These are phyloP conservation scores for Blastomussa wellsi DNA, from an alignment of 92 coral and sea anemone genomes.

Conservation along the genomic window DNA sequence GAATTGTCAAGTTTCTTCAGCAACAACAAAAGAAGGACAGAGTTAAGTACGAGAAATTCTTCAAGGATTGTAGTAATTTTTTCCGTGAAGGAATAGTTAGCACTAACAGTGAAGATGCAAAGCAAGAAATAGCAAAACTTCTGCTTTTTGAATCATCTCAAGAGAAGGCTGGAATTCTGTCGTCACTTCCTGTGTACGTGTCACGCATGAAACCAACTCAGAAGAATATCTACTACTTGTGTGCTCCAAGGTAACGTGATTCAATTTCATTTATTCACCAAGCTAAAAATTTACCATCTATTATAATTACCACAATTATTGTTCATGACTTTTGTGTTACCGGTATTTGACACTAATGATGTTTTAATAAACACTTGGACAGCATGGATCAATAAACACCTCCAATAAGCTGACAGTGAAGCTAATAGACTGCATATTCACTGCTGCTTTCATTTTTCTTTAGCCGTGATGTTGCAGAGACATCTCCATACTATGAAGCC, in stretches of 20 bases:
- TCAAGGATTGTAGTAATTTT: conserved; percentile 84
- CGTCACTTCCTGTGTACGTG: conserved; percentile 74
- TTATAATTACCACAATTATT: too few relatives aligned
- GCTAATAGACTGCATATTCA: background rate
- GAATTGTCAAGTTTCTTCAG: conserved; percentile 85
- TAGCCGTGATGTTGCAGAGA: conserved; percentile 95
- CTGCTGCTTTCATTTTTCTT: conserved; percentile 3
- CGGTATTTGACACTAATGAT: background rate
- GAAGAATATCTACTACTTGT: conserved; percentile 83
- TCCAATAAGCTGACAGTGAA: background rate
- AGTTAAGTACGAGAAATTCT: conserved; percentile 92
- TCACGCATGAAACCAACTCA: conserved; percentile 93
- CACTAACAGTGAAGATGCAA: conserved; percentile 75
- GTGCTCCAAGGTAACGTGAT: conserved; percentile 87
- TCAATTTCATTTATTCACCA: background rate
- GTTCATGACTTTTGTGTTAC: too few relatives aligned
- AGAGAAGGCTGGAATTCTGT: conserved; percentile 84
- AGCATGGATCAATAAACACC: background rate
- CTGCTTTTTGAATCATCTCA: conserved; percentile 91
- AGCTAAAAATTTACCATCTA: too few relatives aligned
- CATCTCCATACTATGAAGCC: conserved; percentile 95
- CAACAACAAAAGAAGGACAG: conserved; percentile 90
- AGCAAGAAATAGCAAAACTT: conserved; percentile 86
- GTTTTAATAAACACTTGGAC: too few relatives aligned
- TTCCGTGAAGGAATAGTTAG: conserved; percentile 93